A percentile compares a stretch with the other conserved stretches of the same genome.
phyloP scores from a whole-genome alignment of 2,888 invertebrate species.

The Linyphia triangularis region DNA sequence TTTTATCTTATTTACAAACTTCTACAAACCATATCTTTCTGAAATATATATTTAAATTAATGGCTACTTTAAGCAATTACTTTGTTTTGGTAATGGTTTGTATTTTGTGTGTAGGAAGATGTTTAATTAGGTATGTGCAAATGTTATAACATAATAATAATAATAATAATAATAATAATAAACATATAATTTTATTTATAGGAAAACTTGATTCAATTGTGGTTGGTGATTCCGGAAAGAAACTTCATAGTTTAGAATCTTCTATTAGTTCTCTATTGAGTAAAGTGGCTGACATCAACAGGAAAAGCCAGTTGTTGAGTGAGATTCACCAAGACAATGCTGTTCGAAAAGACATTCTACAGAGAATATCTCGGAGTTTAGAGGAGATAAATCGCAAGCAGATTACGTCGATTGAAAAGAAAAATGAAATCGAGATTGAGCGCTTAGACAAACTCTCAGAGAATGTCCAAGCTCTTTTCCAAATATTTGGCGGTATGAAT shows the following conservation, averaged over 20 bases:
- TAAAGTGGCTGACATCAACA: slow-evolving; percentile 68
- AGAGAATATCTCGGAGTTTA: slow-evolving; percentile 64
- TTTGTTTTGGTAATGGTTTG: no score
- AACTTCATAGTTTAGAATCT: slow-evolving; percentile 79
- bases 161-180: no score
- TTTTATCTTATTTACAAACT: no score
- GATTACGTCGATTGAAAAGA: slow-evolving; percentile 37
- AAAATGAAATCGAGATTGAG: slow-evolving; percentile 52
- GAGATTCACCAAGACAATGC: slow-evolving; percentile 69
- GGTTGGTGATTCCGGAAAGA: slow-evolving; percentile 81
- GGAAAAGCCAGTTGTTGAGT: slow-evolving; percentile 59
- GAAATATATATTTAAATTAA: no score
- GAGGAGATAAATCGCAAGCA: slow-evolving; percentile 62
- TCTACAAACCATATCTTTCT: no score
- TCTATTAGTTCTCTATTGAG: slow-evolving; percentile 29
- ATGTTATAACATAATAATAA: no score
- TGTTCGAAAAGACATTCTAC: slow-evolving; percentile 51
- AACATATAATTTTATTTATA: slow-evolving; percentile 37
- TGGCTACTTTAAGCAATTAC: no score
- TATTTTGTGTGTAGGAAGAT: no score
- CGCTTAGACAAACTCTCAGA: slow-evolving; percentile 67
- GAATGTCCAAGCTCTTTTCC: slow-evolving; percentile 69
- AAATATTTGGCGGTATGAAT: slow-evolving; percentile 68
- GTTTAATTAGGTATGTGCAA: no score
- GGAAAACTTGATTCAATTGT: slow-evolving; percentile 77